Base-by-base conservation (phyloP, 2,113 vertebrate genomes). In the Thinocorus orbignyianus region DNA sequence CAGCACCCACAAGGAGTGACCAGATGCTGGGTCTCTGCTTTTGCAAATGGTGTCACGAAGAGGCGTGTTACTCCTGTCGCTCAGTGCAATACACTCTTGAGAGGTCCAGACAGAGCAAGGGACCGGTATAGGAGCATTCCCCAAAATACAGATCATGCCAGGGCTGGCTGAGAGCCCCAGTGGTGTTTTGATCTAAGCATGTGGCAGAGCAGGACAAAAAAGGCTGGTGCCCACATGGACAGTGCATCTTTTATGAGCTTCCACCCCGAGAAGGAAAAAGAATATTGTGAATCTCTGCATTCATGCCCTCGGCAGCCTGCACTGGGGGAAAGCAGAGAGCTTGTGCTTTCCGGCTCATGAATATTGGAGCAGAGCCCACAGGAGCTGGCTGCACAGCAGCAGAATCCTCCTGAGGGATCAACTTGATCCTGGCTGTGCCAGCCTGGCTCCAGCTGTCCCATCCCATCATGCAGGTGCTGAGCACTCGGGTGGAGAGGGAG, bases 221-320 rank as follows among this genome's bases (percentile, higher is more conserved):
- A 35, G 77, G 12, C 37, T 61, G 65, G 57, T 90, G 33, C 35
- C 39, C 35, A 39, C 82, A 46, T 17, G 61, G 76, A 96, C 90
- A 93, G 80, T 90, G 77, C 17, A 48, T 84, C 83, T 92, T 95
- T 95, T 89, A 93, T 95, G 71, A 77, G 52, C 41, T 92, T 28
- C 18, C 15, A 41, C 79, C 64, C 57, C 1, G 0, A 87, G 77
- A 92, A 92, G 81, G 69, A 86, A 84, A 79, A 93, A 65, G 52
- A 94, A 73, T 76, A 92, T 72, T 57, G 96, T 95, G 83, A 93
- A 89, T 96, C 80, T 93, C 83, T 89, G 77, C 26, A 76, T 92
- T 95, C 93, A 84, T 81, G 73, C 26, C 57, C 69, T 92, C 11
- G 0, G 68, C 83, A 93, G 88, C 80, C 48, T 83, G 48, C 0